Evolutionary conservation across 2,113 vertebrate species (phyloP), one percentile per base, ranked within the genome.

Genomic region (Salvelinus alpinus): DNA sequence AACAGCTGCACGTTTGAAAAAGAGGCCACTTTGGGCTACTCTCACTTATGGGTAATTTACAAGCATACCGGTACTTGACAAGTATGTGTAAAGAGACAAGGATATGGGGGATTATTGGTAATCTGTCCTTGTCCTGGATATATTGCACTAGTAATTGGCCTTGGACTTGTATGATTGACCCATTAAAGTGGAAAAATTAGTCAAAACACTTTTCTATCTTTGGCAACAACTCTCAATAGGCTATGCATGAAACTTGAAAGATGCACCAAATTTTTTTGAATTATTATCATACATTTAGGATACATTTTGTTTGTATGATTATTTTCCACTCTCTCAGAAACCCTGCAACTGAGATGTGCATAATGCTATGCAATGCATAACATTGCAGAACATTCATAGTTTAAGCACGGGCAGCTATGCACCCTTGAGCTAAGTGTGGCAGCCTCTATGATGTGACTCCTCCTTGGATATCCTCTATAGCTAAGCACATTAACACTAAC

Each of bases 51-150:
- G 38, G 74, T 64, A 22, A 68, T 75, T 85, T 86, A 77, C 51
- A 78, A 72, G 74, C 74, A 64, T 71, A 73, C 14, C 14, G 14
- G 14, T 1, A 51, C 82, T 76, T 79, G 78, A 60, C 48, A 66
- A 47, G 74, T 47, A 67, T 48, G 76, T 64, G 64, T 90, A 91
- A 91, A 88, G 87, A 60, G 5, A 57, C 18, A 66, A 90, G 86
- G 84, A 91, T 91, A 79, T 76, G 67, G 72, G 78, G 85, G 84
- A 91, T 92, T 93, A 92, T 60, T 74, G 44, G 54, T 93, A 92
- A 94, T 92, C 91, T 82, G 82, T 25, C 85, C 70, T 75, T 74
- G 72, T 11, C 66, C 76, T 88, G 80, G 82, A 91, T 87, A 88
- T 88, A 82, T 81, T 82, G 67, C 44, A 1, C 54, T 25, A 72